phyloP scores from a whole-genome alignment of 2,888 invertebrate genomes.

The Mycalesis mineus region DNA sequence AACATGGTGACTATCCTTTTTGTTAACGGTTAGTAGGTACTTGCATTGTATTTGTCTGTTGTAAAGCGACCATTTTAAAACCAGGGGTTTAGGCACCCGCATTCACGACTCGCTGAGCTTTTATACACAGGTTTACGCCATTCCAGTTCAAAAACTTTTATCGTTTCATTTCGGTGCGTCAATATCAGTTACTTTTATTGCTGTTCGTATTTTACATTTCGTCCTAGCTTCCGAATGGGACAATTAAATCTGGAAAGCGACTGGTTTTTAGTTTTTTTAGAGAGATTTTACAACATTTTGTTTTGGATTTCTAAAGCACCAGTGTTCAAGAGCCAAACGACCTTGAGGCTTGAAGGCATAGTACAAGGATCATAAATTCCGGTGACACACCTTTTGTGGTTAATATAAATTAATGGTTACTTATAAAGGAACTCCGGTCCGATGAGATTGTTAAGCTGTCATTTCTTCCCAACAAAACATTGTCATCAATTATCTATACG shows the following conservation, averaged over 20 bases:
- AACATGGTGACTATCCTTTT: too few relatives aligned
- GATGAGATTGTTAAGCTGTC: too few relatives aligned
- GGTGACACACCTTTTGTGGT: not conserved
- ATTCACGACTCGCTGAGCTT: conserved; percentile 26
- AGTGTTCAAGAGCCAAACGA: not conserved
- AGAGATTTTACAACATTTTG: too few relatives aligned
- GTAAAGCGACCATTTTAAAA: conserved; percentile 9
- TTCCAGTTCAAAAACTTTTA: conserved; percentile 22
- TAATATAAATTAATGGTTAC: not conserved
- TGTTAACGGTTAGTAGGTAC: too few relatives aligned
- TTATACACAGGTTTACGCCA: conserved; percentile 24
- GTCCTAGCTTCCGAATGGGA: not conserved
- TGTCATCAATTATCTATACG: too few relatives aligned
- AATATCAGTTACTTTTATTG: conserved; percentile 18
- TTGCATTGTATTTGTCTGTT: not conserved
- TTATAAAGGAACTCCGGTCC: too few relatives aligned
- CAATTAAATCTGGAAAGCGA: not conserved
- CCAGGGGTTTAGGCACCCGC: not conserved
- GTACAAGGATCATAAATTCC: not conserved
- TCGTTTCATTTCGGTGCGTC: conserved; percentile 15
- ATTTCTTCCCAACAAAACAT: too few relatives aligned
- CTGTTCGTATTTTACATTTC: conserved; percentile 9
- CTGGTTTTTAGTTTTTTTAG: not conserved
- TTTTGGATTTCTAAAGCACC: too few relatives aligned
- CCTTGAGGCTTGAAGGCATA: not conserved